Evolutionary conservation across 37 sponge, comb jelly and placozoan genomes (phyloP).

Genomic region (Bolinopsis microptera): DNA sequence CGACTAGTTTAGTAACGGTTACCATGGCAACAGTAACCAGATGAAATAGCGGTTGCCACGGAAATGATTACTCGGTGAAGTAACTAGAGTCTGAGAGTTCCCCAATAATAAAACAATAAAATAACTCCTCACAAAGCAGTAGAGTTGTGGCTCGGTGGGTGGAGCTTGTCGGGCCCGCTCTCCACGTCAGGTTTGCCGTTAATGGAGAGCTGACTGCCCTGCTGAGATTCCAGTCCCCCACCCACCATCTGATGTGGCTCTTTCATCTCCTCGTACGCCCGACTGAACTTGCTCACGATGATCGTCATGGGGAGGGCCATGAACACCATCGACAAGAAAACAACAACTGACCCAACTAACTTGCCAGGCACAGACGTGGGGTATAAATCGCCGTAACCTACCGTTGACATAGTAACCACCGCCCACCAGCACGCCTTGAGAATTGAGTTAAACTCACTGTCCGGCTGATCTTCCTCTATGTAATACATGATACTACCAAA

Average conservation of each 20-base stretch:
- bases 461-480: slow-evolving; percentile 63
- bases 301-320: slow-evolving; percentile 64
- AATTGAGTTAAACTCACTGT: slow-evolving; percentile 48
- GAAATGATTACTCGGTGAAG: neutral
- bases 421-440: slow-evolving; percentile 66
- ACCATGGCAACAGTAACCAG: neutral
- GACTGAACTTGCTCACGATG: slow-evolving; percentile 64
- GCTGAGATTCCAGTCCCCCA: neutral
- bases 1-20: neutral
- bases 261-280: slow-evolving; percentile 66
- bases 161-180: neutral
- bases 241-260: slow-evolving; percentile 29
- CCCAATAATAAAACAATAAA: slow-evolving; percentile 3
- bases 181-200: slow-evolving; percentile 55
- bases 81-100: neutral
- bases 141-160: neutral
- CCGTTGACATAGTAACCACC: slow-evolving; percentile 64
- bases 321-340: slow-evolving; percentile 65
- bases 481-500: slow-evolving; percentile 62
- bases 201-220: slow-evolving; percentile 33
- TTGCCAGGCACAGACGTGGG: slow-evolving; percentile 62
- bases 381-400: slow-evolving; percentile 46
- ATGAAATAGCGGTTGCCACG: neutral
- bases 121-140: slow-evolving; percentile 15
- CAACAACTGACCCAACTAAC: slow-evolving; percentile 54